These are phyloP conservation scores for Leptobrachium ailaonicum DNA, from an alignment of 2,113 vertebrate species.

Conservation along the genomic window DNA sequence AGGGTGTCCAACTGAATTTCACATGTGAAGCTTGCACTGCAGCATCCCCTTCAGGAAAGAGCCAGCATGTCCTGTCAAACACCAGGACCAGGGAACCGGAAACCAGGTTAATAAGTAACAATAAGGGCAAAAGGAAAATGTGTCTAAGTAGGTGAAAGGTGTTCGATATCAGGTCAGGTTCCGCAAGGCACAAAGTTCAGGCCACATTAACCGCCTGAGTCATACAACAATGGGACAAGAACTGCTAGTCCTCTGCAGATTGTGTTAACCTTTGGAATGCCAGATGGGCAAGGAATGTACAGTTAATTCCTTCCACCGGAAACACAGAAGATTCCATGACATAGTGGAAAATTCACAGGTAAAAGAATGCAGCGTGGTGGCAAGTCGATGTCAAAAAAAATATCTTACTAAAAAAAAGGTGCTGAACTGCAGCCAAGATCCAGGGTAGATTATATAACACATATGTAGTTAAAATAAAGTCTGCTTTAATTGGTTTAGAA, in stretches of 20 bases:
- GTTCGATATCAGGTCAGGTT: background rate
- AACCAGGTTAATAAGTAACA: conserved; percentile 25
- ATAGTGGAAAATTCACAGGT: background rate
- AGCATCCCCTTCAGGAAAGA: background rate
- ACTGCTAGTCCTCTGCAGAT: background rate
- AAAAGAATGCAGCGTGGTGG: background rate
- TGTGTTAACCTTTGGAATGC: background rate
- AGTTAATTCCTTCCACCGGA: no score
- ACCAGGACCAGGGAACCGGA: conserved; percentile 5
- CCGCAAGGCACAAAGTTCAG: conserved; percentile 3
- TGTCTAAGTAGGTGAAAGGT: conserved; percentile 24
- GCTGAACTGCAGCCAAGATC: no score
- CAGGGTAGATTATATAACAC: no score
- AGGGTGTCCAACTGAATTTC: no score
- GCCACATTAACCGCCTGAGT: conserved; percentile 1
- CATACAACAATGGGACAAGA: background rate
- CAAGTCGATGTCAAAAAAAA: no score
- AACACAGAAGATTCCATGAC: background rate
- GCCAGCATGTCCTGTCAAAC: background rate
- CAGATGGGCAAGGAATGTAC: background rate
- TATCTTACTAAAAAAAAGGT: no score
- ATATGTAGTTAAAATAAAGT: no score
- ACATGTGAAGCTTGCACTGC: background rate
- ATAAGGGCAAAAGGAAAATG: background rate
- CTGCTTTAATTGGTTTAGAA: no score